phyloP scores from a whole-genome alignment of 2,113 vertebrate species.

The Coturnix japonica region DNA sequence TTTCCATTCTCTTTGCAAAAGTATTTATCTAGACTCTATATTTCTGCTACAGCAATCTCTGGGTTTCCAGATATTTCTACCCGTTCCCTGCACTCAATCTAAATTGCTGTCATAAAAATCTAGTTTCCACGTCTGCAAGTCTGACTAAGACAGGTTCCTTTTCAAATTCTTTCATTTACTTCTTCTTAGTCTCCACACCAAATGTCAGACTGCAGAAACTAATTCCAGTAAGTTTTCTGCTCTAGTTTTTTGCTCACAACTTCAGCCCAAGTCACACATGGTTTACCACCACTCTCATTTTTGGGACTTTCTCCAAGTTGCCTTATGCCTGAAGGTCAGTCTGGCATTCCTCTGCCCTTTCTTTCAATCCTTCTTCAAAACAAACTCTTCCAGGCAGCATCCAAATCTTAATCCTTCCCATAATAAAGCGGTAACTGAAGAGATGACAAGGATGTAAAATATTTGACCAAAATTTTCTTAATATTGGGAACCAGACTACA shows the following conservation, averaged over 20 bases:
- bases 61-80: not conserved
- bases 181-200: slow-evolving; percentile 37
- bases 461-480: slow-evolving; percentile 53
- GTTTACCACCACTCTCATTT: slow-evolving; percentile 56
- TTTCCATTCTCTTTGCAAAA: slow-evolving; percentile 18
- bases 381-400: slow-evolving; percentile 48
- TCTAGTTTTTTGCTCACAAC: slow-evolving; percentile 23
- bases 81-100: not conserved
- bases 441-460: slow-evolving; percentile 63
- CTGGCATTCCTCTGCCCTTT: slow-evolving; percentile 41
- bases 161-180: slow-evolving; percentile 34
- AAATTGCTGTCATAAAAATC: slow-evolving; percentile 26
- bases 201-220: slow-evolving; percentile 25
- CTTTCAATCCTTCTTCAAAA: slow-evolving; percentile 55
- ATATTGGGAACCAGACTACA: slow-evolving; percentile 38
- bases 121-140: slow-evolving; percentile 10
- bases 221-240: not conserved
- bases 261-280: slow-evolving; percentile 53
- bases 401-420: slow-evolving; percentile 59
- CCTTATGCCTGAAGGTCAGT: slow-evolving; percentile 40
- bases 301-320: slow-evolving; percentile 47
- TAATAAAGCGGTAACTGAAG: slow-evolving; percentile 65
- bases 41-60: not conserved
- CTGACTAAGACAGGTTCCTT: slow-evolving; percentile 27
- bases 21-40: not conserved